Base-by-base conservation (phyloP, 2,113 vertebrate genomes). In the Tetraodon nigroviridis region DNA sequence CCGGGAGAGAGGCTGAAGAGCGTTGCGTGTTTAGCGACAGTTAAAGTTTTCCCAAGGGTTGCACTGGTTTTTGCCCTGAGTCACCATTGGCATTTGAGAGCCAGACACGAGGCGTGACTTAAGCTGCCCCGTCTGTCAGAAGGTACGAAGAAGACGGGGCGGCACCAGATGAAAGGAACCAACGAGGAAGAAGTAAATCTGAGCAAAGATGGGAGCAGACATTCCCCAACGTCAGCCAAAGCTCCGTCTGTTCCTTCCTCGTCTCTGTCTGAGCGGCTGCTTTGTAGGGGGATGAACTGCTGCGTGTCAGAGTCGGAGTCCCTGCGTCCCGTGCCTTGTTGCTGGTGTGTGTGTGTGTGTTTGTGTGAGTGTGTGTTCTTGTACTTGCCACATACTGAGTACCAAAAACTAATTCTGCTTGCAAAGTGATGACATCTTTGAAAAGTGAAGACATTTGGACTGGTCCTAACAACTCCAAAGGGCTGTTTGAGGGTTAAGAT, bases 121-220 rank as follows among this genome's bases (percentile, higher is more conserved):
- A 71, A 62, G 51, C 71, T 60, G 55, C 19, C 51, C 63, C 45
- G 57, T 73, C 72, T 45, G 55, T 73, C 68, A 65, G 62, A 50
- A 51, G 18, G 41, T 47, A 13, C 10, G 54, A 13, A 64, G 32
- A 50, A 61, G 52, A 76, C 20, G 3, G 52, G 41, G 58, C 47
- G 48, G 58, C 19, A n/a, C 41, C 2, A 56, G 76, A 84, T 84
- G 73, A 82, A 84, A 86, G 65, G 75, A 61, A 20, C 51, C 67
- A 52, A 70, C 3, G 32, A 58, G 75, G 79, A 84, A 82, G 72
- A 80, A 82, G 78, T 72, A 69, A 77, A 82, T 71, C 68, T 82
- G 13, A 17, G 54, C 55, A 66, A 71, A 70, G 69, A 84, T 71
- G 42, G 75, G 49, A 69, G 14, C 64, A 67, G 77, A 79, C 76